Conservation (phyloP, 2,797 vertebrate species). For the Eleutherodactylus coqui region DNA sequence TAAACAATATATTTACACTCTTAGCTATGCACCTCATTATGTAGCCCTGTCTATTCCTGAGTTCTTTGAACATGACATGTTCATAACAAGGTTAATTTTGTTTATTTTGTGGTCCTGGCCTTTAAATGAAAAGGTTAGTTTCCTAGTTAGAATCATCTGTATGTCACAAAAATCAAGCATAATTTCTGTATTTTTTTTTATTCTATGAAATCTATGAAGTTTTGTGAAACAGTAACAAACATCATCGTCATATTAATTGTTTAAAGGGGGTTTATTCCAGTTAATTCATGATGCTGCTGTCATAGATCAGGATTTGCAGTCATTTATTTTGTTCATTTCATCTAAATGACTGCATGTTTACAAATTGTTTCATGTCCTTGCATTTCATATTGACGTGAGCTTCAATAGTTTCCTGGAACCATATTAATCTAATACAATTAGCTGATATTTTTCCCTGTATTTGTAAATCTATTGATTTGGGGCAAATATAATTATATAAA, state of each 20-base stretch:
- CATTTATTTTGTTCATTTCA: neutral
- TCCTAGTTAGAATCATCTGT: slow-evolving; percentile 37
- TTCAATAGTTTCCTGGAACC: neutral
- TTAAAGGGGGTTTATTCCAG: neutral
- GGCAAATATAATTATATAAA: neutral
- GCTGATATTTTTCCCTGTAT: neutral
- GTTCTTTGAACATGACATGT: slow-evolving; percentile 7
- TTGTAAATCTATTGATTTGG: neutral
- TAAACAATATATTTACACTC: neutral
- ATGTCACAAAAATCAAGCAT: slow-evolving; percentile 17
- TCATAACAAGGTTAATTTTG: slow-evolving; percentile 9
- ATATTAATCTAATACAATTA: neutral
- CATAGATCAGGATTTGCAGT: neutral
- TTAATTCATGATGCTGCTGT: neutral
- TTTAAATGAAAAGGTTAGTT: slow-evolving; percentile 61
- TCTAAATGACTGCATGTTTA: neutral
- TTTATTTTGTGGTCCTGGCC: slow-evolving; percentile 36
- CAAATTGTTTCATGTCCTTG: slow-evolving; percentile 9
- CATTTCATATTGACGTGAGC: neutral
- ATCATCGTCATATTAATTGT: neutral
- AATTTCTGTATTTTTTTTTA: slow-evolving; percentile 30
- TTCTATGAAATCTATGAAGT: neutral
- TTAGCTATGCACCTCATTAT: neutral
- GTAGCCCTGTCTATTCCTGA: neutral
- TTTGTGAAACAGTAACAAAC: slow-evolving; percentile 48